These are phyloP conservation scores for Aphis craccivora DNA, from an alignment of 1,140 invertebrate species.

Conservation along the genomic window DNA sequence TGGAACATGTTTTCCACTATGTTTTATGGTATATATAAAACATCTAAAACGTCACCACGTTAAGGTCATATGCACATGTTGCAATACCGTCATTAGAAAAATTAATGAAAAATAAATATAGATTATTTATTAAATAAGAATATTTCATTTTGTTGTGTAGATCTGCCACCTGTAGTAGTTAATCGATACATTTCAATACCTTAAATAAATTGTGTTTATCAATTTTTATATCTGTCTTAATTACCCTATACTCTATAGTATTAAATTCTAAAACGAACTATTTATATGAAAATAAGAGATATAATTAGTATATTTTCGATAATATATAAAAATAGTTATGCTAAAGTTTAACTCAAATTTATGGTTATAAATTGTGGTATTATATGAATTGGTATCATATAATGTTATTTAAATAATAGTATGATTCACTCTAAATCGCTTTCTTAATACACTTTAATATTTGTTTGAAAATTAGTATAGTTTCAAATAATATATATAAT, in stretches of 20 bases:
- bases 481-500: not conserved
- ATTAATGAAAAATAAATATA: not conserved
- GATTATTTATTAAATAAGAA: not conserved
- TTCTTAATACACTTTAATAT: not conserved
- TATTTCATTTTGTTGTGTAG: not conserved
- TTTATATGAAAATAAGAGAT: not conserved
- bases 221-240: not conserved
- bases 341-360: not conserved
- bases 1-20: constrained; percentile 28
- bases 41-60: not conserved
- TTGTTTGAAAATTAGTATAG: not conserved
- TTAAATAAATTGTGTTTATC: not conserved
- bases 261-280: not conserved
- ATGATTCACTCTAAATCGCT: not conserved
- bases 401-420: not conserved
- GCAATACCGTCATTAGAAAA: not conserved
- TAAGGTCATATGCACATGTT: not conserved
- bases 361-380: too few species aligned
- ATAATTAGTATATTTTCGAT: not conserved
- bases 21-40: not conserved
- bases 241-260: not conserved
- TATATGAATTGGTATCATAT: not conserved
- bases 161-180: not conserved
- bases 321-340: not conserved
- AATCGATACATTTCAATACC: not conserved